Conservation (phyloP, 1,140 invertebrate species). For the Eupeodes corollae region DNA sequence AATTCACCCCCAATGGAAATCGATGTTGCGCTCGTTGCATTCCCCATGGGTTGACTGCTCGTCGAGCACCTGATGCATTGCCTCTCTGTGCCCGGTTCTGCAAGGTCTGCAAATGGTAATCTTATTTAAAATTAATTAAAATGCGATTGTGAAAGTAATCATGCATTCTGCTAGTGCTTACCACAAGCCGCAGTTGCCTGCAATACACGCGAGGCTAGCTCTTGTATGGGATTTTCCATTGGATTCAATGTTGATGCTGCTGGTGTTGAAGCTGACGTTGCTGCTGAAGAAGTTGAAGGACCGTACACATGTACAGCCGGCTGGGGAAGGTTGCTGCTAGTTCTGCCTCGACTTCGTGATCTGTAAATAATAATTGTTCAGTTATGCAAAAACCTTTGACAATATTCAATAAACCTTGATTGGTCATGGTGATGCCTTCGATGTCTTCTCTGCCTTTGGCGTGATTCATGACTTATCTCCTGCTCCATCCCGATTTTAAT, state of each 20-base stretch:
- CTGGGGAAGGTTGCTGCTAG: neutral
- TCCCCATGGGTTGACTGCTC: constrained; percentile 21
- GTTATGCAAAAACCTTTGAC: neutral
- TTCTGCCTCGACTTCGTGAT: neutral
- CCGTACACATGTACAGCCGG: constrained; percentile 16
- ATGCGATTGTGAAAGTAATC: neutral
- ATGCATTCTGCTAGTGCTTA: constrained; percentile 14
- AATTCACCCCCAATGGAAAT: constrained; percentile 31
- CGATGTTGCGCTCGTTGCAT: constrained; percentile 26
- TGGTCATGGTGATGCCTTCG: constrained; percentile 4
- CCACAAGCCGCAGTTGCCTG: constrained; percentile 28
- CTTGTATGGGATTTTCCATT: constrained; percentile 16
- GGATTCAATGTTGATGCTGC: constrained; percentile 19
- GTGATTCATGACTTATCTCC: constrained; percentile 22
- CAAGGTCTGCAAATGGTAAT: constrained; percentile 35
- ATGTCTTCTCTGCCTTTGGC: constrained; percentile 15
- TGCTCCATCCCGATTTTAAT: constrained; percentile 44
- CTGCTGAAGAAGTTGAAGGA: constrained; percentile 27
- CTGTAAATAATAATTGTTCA: neutral
- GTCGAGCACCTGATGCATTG: constrained; percentile 2
- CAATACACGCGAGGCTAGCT: constrained; percentile 18
- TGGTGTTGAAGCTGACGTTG: constrained; percentile 6
- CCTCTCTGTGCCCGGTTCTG: constrained; percentile 18
- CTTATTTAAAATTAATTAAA: constrained; percentile 19
- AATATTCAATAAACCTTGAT: too few species aligned